Evolutionary conservation across 1,140 invertebrate genomes (phyloP).

Genomic region (Coboldia fuscipes): DNA sequence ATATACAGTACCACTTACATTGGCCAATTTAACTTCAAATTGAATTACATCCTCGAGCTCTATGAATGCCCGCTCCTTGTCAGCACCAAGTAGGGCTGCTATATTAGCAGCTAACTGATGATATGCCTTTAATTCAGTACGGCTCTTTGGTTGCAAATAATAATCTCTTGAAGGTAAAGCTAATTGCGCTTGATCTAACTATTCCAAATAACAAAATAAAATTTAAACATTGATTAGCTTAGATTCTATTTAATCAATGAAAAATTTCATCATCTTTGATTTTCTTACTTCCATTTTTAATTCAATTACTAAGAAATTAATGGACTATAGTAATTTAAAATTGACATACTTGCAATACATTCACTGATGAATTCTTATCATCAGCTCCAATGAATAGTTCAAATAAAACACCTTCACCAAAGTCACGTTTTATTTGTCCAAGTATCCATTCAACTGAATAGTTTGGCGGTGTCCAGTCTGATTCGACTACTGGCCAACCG

Average conservation of each 20-base stretch:
- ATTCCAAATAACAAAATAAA: constrained; percentile 2
- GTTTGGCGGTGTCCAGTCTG: constrained; percentile 33
- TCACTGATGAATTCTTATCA: constrained; percentile 63
- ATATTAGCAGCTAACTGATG: constrained; percentile 58
- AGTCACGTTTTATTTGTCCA: constrained; percentile 41
- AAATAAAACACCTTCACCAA: constrained; percentile 51
- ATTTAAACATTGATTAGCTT: background rate
- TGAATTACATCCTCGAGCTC: constrained; percentile 47
- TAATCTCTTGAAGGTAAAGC: constrained; percentile 65
- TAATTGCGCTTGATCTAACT: constrained; percentile 64
- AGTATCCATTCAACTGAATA: constrained; percentile 38
- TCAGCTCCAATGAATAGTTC: constrained; percentile 69
- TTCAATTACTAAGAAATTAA: background rate
- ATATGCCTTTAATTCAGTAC: constrained; percentile 45
- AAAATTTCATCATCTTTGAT: background rate
- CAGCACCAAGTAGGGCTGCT: constrained; percentile 47
- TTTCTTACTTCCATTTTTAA: background rate
- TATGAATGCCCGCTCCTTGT: constrained; percentile 30
- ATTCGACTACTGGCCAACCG: constrained; percentile 55
- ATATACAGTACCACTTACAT: constrained; percentile 27
- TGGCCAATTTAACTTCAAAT: constrained; percentile 57
- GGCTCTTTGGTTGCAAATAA: constrained; percentile 47
- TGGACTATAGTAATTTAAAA: background rate
- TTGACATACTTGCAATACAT: constrained; percentile 68
- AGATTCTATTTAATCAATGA: background rate